These are phyloP conservation scores for Melanargia galathea DNA, from an alignment of 2,888 invertebrate species.

Conservation along the genomic window DNA sequence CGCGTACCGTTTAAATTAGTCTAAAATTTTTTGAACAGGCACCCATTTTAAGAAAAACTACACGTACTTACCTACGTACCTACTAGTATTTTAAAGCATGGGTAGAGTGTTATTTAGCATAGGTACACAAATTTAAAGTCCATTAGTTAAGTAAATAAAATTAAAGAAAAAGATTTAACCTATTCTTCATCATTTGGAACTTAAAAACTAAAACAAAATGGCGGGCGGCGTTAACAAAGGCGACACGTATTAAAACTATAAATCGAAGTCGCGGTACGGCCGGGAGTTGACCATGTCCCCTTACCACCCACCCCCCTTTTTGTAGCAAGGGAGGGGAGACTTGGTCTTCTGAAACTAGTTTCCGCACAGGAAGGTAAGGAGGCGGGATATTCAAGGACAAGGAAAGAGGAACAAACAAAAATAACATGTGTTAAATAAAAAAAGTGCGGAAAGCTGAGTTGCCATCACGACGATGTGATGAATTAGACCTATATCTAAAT, in stretches of 20 bases:
- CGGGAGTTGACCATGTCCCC: slow-evolving; percentile 62
- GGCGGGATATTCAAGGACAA: slow-evolving; percentile 49
- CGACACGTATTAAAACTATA: slow-evolving; percentile 61
- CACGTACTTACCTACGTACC: not conserved
- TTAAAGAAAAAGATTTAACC: not conserved
- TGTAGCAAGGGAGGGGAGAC: slow-evolving; percentile 49
- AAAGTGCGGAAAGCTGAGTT: slow-evolving; percentile 49
- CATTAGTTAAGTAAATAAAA: not conserved
- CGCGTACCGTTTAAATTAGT: slow-evolving; percentile 5
- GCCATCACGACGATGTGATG: slow-evolving; percentile 33
- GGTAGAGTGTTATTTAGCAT: not conserved
- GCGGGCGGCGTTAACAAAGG: slow-evolving; percentile 50
- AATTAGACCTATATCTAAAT: slow-evolving; percentile 6
- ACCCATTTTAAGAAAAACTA: not conserved
- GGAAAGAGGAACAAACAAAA: slow-evolving; percentile 49
- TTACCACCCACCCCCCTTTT: slow-evolving; percentile 50
- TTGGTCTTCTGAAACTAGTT: slow-evolving; percentile 47
- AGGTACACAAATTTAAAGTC: not conserved
- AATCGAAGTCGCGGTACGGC: slow-evolving; percentile 57
- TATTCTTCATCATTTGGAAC: slow-evolving; percentile 26
- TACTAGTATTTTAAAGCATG: not conserved
- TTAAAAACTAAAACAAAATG: slow-evolving; percentile 49
- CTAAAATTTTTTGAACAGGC: not conserved
- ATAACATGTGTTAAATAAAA: slow-evolving; percentile 45
- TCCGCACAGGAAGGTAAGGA: slow-evolving; percentile 53